Percentiles rank a stretch among this genome's conserved stretches.
These are phyloP conservation scores for Acrocephalus scirpaceus DNA, from an alignment of 2,797 vertebrate species.

Conservation along the genomic window DNA sequence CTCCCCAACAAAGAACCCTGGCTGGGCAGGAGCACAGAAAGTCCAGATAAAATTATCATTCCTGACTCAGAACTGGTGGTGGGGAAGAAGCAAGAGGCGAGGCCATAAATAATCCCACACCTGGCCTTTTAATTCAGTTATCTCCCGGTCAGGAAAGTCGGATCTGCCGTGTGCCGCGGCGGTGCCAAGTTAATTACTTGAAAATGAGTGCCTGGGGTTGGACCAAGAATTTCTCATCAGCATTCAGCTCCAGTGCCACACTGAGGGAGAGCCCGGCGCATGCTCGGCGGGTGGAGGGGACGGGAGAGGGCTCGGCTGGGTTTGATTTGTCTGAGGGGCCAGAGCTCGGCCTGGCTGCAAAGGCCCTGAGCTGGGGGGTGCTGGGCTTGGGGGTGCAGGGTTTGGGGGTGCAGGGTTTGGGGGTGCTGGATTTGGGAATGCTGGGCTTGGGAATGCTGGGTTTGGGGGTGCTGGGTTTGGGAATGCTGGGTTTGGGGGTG, in stretches of 20 bases:
- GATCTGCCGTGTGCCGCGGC: conserved; percentile 47
- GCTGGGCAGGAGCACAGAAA: neutral
- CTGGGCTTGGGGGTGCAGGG: neutral
- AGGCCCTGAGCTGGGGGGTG: accelerated
- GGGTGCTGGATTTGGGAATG: neutral
- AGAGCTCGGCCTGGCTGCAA: neutral
- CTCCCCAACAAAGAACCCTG: neutral
- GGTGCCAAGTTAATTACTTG: conserved; percentile 71
- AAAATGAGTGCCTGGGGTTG: conserved; percentile 70
- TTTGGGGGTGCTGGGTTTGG: too few species aligned
- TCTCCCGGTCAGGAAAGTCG: conserved; percentile 49
- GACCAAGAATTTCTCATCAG: conserved; percentile 67
- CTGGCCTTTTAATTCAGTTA: conserved; percentile 68
- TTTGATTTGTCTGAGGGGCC: neutral
- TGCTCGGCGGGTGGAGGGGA: neutral
- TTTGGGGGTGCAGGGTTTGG: neutral
- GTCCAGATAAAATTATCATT: neutral
- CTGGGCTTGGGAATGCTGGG: too few species aligned
- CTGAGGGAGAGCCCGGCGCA: conserved; percentile 9
- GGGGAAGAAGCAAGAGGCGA: neutral
- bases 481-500: neutral
- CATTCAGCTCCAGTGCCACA: conserved; percentile 49
- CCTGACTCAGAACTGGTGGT: neutral
- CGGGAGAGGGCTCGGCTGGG: neutral
- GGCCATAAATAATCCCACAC: conserved; percentile 63